A percentile compares a stretch with the other conserved stretches of the same genome.
Conservation (phyloP, 92 coral and sea anemone genomes). For the Heliopora coerulea region DNA sequence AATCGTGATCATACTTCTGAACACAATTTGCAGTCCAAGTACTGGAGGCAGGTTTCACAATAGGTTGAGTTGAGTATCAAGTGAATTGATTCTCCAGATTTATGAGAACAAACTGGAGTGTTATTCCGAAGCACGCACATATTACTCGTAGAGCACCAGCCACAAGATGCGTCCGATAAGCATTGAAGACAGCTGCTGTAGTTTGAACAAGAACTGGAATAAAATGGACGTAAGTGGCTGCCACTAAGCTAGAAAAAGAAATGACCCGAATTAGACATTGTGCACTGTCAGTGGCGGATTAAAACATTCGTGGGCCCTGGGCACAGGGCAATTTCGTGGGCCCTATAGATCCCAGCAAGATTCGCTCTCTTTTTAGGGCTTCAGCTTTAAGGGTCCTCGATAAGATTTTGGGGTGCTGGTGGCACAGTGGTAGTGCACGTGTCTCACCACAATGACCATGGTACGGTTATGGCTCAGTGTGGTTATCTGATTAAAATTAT, state of each 20-base stretch:
- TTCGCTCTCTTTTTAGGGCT: too few relatives aligned
- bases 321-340: too few relatives aligned
- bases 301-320: too few relatives aligned
- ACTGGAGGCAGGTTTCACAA: conserved; percentile 71
- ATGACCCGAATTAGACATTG: background rate
- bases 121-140: conserved; percentile 58
- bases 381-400: too few relatives aligned
- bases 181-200: conserved; percentile 67
- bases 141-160: conserved; percentile 67
- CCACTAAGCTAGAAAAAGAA: conserved; percentile 26
- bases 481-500: too few relatives aligned
- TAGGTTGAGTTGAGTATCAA: conserved; percentile 72
- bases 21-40: conserved; percentile 65
- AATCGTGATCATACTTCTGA: too few relatives aligned
- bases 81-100: conserved; percentile 47
- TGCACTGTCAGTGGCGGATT: too few relatives aligned
- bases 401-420: too few relatives aligned
- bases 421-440: too few relatives aligned
- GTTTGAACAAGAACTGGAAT: conserved; percentile 52
- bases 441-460: too few relatives aligned
- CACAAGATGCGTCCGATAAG: conserved; percentile 91
- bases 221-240: conserved; percentile 65
- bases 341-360: too few relatives aligned
- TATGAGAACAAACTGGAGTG: conserved; percentile 54
- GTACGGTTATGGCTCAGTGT: too few relatives aligned